These are phyloP conservation scores for Aplysia californica DNA, from an alignment of 1,140 invertebrate species.

Conservation along the genomic window DNA sequence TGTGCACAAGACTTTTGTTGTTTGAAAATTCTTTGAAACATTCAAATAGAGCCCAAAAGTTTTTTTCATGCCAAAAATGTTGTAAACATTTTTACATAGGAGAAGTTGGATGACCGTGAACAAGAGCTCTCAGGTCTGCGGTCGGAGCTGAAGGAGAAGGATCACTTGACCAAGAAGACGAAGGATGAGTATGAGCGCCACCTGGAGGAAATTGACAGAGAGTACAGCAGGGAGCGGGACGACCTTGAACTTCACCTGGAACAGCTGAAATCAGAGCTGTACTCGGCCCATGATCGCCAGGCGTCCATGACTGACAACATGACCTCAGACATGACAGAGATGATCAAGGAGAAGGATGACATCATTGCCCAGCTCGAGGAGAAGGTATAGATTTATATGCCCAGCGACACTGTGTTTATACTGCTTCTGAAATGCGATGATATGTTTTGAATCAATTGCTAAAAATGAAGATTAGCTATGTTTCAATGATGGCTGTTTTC, in stretches of 20 bases:
- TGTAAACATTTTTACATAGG: too few species aligned
- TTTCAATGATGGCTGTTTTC: not conserved
- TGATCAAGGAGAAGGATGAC: constrained; percentile 58
- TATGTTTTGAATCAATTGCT: not conserved
- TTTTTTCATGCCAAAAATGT: too few species aligned
- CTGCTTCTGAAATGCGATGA: too few species aligned
- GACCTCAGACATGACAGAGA: constrained; percentile 52
- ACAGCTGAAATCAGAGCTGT: constrained; percentile 48
- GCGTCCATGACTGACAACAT: constrained; percentile 49
- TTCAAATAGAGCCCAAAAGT: too few species aligned
- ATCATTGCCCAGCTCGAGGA: constrained; percentile 62
- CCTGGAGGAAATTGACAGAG: constrained; percentile 52
- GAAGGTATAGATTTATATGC: too few species aligned
- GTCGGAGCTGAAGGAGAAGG: constrained; percentile 53
- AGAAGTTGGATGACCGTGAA: constrained; percentile 53
- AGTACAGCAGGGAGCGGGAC: constrained; percentile 55
- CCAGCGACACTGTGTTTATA: too few species aligned
- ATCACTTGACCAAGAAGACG: constrained; percentile 47
- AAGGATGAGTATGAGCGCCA: constrained; percentile 49
- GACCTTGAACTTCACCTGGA: constrained; percentile 58
- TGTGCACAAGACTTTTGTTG: too few species aligned
- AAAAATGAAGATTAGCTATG: not conserved
- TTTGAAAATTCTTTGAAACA: too few species aligned
- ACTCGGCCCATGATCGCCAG: constrained; percentile 47
- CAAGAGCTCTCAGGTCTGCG: constrained; percentile 40